phyloP scores from a whole-genome alignment of 2,888 invertebrate species.

The Eilema caniola region DNA sequence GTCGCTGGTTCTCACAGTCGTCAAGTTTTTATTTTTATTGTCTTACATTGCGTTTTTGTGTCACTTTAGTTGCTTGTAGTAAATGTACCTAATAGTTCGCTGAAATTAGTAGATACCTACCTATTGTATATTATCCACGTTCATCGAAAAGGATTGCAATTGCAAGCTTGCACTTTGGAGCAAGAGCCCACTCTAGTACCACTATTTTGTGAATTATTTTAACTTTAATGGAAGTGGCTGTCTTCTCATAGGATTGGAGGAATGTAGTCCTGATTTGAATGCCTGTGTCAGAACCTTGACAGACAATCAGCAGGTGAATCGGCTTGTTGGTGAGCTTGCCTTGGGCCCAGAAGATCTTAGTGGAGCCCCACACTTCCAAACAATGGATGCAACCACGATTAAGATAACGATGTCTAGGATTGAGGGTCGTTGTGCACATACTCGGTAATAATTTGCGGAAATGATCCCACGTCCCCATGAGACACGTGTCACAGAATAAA shows the following conservation, averaged over 20 bases:
- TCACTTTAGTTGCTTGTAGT: constrained; percentile 10
- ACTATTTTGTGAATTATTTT: no score
- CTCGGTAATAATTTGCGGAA: no score
- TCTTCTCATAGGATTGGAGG: no score
- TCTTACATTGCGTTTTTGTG: constrained; percentile 28
- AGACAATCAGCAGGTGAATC: background rate
- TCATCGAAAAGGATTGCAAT: no score
- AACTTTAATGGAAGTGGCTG: background rate
- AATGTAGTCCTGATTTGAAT: background rate
- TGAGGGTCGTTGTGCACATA: background rate
- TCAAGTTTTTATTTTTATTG: constrained; percentile 37
- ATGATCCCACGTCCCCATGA: no score
- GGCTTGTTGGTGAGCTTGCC: background rate
- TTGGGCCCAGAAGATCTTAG: background rate
- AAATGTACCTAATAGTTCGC: background rate
- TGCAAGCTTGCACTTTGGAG: no score
- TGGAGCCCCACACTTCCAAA: no score
- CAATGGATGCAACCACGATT: background rate
- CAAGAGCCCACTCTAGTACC: no score
- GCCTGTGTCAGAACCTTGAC: background rate
- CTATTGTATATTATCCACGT: no score
- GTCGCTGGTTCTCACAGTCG: constrained; percentile 46
- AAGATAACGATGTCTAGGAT: background rate
- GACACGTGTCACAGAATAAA: no score
- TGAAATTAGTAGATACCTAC: no score